phyloP scores from a whole-genome alignment of 2,888 invertebrate species.

The Lissonota sp. region DNA sequence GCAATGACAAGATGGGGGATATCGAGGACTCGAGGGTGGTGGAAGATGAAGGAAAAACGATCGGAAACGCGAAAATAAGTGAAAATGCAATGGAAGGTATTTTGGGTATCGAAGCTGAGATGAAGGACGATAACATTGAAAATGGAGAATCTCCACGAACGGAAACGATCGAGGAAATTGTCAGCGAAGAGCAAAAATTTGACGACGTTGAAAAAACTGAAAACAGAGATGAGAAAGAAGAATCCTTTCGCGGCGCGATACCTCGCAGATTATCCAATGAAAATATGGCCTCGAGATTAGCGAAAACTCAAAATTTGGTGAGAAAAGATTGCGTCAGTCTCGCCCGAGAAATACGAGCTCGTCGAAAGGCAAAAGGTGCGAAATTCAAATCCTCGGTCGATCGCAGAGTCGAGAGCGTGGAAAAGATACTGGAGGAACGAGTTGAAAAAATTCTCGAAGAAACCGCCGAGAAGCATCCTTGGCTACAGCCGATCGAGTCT shows the following conservation, averaged over 20 bases:
- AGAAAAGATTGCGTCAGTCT: conserved; percentile 57
- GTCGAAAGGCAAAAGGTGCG: conserved; percentile 54
- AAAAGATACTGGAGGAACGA: conserved; percentile 64
- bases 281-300: conserved; percentile 32
- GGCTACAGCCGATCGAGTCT: conserved; percentile 76
- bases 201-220: conserved; percentile 18
- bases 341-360: conserved; percentile 53
- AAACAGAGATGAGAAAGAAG: neutral
- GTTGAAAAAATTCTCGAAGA: conserved; percentile 75
- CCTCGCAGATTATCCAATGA: conserved; percentile 5
- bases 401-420: conserved; percentile 64
- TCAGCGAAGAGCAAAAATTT: neutral
- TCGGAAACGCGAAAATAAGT: conserved; percentile 21
- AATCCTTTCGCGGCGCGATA: neutral
- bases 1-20: conserved; percentile 24
- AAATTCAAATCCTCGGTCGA: conserved; percentile 62
- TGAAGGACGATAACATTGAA: conserved; percentile 22
- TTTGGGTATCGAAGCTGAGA: conserved; percentile 48
- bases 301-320: conserved; percentile 54
- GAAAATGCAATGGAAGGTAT: conserved; percentile 48
- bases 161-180: conserved; percentile 1
- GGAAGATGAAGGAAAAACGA: neutral
- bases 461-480: conserved; percentile 75
- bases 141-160: conserved; percentile 45
- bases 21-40: neutral